These are phyloP conservation scores for Chamaea fasciata DNA, from an alignment of 2,113 vertebrate genomes.

Conservation along the genomic window DNA sequence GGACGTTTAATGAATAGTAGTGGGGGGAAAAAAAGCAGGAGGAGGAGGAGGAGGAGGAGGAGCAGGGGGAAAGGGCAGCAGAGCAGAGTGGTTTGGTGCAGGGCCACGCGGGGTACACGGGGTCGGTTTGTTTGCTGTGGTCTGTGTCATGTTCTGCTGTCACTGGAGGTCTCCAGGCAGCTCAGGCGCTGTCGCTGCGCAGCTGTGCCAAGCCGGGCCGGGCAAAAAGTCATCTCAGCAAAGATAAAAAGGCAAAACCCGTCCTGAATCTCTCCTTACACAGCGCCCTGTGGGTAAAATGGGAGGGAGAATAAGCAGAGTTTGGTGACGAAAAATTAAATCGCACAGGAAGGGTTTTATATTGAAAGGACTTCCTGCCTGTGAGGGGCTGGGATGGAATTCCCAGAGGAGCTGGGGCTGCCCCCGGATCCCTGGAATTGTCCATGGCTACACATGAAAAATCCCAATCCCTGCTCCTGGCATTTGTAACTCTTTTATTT, in stretches of 20 bases:
- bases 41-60: background rate
- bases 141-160: background rate
- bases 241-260: background rate
- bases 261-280: background rate
- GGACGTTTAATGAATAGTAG: background rate
- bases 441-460: no score
- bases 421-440: no score
- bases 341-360: background rate
- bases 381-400: background rate
- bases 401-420: background rate
- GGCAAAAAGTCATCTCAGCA: background rate
- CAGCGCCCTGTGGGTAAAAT: accelerated
- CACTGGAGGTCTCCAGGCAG: background rate
- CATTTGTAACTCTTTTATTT: no score
- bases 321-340: background rate
- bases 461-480: no score
- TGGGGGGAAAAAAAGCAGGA: accelerated
- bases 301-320: background rate
- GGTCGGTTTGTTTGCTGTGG: background rate
- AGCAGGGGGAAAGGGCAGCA: background rate
- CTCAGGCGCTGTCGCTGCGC: background rate
- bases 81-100: background rate
- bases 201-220: background rate
- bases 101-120: background rate
- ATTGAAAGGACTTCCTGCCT: background rate